These are phyloP conservation scores for Trissolcus brochymenae DNA, from an alignment of 2,888 invertebrate species.

Conservation along the genomic window DNA sequence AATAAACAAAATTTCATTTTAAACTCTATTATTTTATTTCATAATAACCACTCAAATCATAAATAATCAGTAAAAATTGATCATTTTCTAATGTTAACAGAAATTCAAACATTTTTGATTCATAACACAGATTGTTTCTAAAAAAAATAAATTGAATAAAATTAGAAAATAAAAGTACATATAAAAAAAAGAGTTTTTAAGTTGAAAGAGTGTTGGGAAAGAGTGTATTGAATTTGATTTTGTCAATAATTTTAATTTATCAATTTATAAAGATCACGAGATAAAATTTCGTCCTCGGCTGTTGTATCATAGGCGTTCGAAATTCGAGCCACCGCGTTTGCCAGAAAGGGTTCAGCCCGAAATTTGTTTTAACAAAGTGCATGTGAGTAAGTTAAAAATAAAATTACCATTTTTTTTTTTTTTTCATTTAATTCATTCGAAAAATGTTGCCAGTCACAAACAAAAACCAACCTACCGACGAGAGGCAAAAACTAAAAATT, in stretches of 20 bases:
- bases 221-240: conserved; percentile 17
- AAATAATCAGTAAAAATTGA: too few relatives aligned
- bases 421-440: too few relatives aligned
- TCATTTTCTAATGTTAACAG: too few relatives aligned
- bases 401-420: too few relatives aligned
- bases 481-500: too few relatives aligned
- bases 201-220: too few relatives aligned
- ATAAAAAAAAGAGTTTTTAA: too few relatives aligned
- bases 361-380: conserved; percentile 35
- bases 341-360: conserved; percentile 15
- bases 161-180: not conserved
- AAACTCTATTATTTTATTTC: not conserved
- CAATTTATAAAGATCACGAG: conserved; percentile 10
- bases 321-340: conserved; percentile 21
- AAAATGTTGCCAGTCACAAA: too few relatives aligned
- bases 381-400: too few relatives aligned
- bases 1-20: too few relatives aligned
- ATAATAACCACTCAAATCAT: not conserved
- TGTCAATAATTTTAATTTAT: not conserved
- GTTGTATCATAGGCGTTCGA: conserved; percentile 20
- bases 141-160: not conserved
- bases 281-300: conserved; percentile 16
- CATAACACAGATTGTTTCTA: not conserved
- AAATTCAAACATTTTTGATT: not conserved
- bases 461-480: too few relatives aligned